Conservation (phyloP, 2,113 vertebrate species). For the Motacilla alba region DNA sequence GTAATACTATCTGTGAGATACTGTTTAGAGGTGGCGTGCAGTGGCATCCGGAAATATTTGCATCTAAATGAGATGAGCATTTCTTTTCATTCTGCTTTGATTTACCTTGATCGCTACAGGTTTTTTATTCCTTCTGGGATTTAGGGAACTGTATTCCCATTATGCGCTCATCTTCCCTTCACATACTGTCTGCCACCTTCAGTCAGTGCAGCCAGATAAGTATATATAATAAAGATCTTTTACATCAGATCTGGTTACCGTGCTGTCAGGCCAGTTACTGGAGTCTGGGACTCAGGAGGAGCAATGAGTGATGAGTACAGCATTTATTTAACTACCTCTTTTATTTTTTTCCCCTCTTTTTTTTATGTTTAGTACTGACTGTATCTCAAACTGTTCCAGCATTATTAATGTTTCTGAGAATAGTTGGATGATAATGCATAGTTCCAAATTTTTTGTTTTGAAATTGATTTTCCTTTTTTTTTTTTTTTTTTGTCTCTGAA, state of each 20-base stretch:
- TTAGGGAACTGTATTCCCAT: not conserved
- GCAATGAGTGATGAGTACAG: not conserved
- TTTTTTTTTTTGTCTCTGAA: not conserved
- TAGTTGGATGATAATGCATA: not conserved
- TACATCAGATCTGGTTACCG: not conserved
- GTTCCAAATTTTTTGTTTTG: not conserved
- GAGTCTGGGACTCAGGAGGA: not conserved
- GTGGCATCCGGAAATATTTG: not conserved
- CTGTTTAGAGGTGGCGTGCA: not conserved
- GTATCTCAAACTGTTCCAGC: not conserved
- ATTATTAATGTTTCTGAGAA: not conserved
- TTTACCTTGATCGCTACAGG: conserved; percentile 19
- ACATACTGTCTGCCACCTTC: not conserved
- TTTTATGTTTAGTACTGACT: not conserved
- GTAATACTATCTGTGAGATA: not conserved
- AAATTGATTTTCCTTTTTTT: not conserved
- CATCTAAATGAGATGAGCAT: conserved; percentile 31
- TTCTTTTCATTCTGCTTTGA: conserved; percentile 26
- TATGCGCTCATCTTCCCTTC: conserved; percentile 8
- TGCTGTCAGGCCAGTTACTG: not conserved
- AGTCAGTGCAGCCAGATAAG: not conserved
- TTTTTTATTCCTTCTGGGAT: conserved; percentile 22
- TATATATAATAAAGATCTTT: conserved; percentile 5
- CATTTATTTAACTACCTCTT: not conserved
- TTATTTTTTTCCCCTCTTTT: not conserved